A percentile compares a stretch with the other conserved stretches of the same genome.
phyloP scores from a whole-genome alignment of 2,797 vertebrate genomes.

The Tragopan temminckii region DNA sequence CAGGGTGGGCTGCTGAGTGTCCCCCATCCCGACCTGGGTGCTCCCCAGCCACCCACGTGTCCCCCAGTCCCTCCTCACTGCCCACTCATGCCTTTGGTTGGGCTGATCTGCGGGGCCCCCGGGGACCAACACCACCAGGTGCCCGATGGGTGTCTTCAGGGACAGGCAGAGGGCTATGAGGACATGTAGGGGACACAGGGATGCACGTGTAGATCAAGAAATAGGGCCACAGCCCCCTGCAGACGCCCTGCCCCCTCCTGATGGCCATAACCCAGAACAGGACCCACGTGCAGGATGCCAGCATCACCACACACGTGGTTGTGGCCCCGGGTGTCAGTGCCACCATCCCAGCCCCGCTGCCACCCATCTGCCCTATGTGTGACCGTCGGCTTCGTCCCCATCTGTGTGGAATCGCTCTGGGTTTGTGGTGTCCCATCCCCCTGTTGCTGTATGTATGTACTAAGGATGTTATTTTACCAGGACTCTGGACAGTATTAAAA shows the following conservation, averaged over 20 bases:
- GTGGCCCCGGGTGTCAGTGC: background rate
- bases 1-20: accelerated
- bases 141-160: background rate
- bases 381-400: background rate
- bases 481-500: constrained; percentile 25
- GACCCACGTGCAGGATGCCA: background rate
- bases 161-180: background rate
- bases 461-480: constrained; percentile 40
- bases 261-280: accelerated
- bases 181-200: background rate
- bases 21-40: background rate
- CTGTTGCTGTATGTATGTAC: constrained; percentile 2
- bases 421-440: background rate
- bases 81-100: background rate
- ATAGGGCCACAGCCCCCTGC: accelerated
- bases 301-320: accelerated
- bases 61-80: accelerated
- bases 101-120: background rate
- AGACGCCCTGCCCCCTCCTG: accelerated
- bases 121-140: accelerated
- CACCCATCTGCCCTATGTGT: accelerated
- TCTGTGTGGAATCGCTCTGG: accelerated
- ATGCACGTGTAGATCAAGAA: background rate
- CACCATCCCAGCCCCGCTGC: accelerated
- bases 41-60: background rate